Conservation (phyloP, 2,888 invertebrate genomes). For the Tiliacea aurago region DNA sequence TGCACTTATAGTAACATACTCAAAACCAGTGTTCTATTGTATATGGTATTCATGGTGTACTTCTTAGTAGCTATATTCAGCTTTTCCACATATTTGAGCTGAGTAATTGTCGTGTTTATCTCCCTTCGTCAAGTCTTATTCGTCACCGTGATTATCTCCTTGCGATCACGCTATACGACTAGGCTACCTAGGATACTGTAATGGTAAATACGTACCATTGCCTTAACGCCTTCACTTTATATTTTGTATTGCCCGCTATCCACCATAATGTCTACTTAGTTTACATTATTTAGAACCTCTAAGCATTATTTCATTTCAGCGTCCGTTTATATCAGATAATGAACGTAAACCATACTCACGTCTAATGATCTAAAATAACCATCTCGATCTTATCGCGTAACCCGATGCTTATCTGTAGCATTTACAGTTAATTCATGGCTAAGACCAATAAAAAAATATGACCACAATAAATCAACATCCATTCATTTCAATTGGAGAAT, state of each 20-base stretch:
- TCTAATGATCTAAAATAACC: slow-evolving; percentile 39
- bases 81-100: too few species aligned
- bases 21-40: background rate
- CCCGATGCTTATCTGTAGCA: slow-evolving; percentile 37
- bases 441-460: slow-evolving; percentile 38
- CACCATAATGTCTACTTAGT: background rate
- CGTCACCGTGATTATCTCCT: background rate
- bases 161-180: background rate
- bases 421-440: slow-evolving; percentile 39
- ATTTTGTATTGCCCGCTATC: background rate
- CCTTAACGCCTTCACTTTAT: background rate
- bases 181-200: too few species aligned
- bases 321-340: slow-evolving; percentile 1
- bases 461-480: slow-evolving; percentile 53
- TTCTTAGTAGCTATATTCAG: background rate
- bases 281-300: background rate
- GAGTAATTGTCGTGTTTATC: background rate
- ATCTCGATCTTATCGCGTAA: slow-evolving; percentile 37
- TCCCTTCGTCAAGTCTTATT: background rate
- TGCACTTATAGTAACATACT: background rate
- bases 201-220: too few species aligned
- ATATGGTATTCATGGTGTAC: background rate
- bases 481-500: slow-evolving; percentile 56
- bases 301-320: background rate
- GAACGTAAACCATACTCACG: background rate